These are phyloP conservation scores for Tuta absoluta DNA, from an alignment of 2,888 invertebrate species.

Conservation along the genomic window DNA sequence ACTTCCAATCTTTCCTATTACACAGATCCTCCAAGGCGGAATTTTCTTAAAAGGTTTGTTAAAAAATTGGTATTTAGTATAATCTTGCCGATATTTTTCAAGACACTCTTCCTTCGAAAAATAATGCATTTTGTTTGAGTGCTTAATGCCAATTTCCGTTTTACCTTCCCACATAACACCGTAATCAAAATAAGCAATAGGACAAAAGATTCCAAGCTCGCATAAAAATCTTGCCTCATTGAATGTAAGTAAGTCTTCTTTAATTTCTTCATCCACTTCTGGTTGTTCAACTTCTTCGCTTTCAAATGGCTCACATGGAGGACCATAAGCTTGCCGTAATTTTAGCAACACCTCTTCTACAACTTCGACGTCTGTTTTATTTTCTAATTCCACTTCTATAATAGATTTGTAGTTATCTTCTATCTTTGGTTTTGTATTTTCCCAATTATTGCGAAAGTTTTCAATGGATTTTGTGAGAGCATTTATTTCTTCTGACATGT, in stretches of 20 bases:
- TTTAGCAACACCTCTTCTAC: slow-evolving; percentile 62
- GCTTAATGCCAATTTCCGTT: slow-evolving; percentile 74
- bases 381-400: slow-evolving; percentile 72
- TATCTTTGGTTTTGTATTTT: slow-evolving; percentile 64
- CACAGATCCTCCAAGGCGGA: slow-evolving; percentile 80
- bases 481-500: slow-evolving; percentile 34
- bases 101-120: slow-evolving; percentile 75
- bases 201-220: slow-evolving; percentile 83
- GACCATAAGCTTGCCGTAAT: slow-evolving; percentile 60
- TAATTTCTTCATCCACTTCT: slow-evolving; percentile 48
- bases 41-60: slow-evolving; percentile 64
- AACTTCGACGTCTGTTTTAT: slow-evolving; percentile 63
- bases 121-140: slow-evolving; percentile 78
- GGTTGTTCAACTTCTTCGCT: slow-evolving; percentile 47
- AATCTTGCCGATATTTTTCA: slow-evolving; percentile 73
- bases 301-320: slow-evolving; percentile 49
- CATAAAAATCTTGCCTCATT: slow-evolving; percentile 72
- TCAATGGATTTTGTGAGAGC: slow-evolving; percentile 55
- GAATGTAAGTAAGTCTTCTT: slow-evolving; percentile 51
- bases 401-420: slow-evolving; percentile 62
- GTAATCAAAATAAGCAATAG: slow-evolving; percentile 79
- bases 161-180: slow-evolving; percentile 83
- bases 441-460: slow-evolving; percentile 65
- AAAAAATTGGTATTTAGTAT: slow-evolving; percentile 71
- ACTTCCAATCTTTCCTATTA: slow-evolving; percentile 79